phyloP scores from a whole-genome alignment of 1,140 invertebrate species.

The Tribolium madens region DNA sequence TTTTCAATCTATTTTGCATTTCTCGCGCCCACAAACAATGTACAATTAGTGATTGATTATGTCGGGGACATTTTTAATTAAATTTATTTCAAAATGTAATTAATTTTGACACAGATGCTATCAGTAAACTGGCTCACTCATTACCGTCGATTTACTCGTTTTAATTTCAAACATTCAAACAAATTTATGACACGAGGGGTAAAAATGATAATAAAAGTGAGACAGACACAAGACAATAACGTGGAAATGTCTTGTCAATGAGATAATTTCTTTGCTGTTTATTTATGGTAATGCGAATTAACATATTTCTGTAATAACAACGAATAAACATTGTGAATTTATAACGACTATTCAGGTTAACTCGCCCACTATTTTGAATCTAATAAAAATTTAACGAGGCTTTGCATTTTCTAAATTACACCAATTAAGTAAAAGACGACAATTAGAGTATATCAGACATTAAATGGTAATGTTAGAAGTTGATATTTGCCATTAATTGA shows the following conservation, averaged over 20 bases:
- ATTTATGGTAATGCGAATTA: constrained; percentile 18
- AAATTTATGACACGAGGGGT: constrained; percentile 1
- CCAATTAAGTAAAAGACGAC: constrained; percentile 8
- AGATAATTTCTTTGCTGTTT: constrained; percentile 16
- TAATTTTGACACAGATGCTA: constrained; percentile 37
- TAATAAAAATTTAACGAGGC: constrained; percentile 25
- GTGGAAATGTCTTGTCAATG: constrained; percentile 23
- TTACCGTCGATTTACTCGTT: constrained; percentile 36
- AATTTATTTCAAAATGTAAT: constrained; percentile 29
- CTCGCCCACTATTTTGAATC: constrained; percentile 15
- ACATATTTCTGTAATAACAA: constrained; percentile 27
- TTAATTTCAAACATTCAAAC: constrained; percentile 26
- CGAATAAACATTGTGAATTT: constrained; percentile 32
- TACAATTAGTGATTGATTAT: constrained; percentile 22
- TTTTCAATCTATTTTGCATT: constrained; percentile 8
- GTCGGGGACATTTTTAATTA: constrained; percentile 12
- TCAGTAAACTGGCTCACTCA: constrained; percentile 24
- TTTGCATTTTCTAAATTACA: constrained; percentile 17
- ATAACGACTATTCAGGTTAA: constrained; percentile 6
- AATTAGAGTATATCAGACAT: not conserved
- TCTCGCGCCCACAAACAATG: not conserved
- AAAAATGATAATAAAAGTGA: constrained; percentile 7
- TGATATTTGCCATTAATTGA: constrained; percentile 16
- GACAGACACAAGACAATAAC: not conserved
- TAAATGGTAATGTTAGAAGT: constrained; percentile 2